Conservation (phyloP, 2,113 vertebrate species). For the Eira barbara region DNA sequence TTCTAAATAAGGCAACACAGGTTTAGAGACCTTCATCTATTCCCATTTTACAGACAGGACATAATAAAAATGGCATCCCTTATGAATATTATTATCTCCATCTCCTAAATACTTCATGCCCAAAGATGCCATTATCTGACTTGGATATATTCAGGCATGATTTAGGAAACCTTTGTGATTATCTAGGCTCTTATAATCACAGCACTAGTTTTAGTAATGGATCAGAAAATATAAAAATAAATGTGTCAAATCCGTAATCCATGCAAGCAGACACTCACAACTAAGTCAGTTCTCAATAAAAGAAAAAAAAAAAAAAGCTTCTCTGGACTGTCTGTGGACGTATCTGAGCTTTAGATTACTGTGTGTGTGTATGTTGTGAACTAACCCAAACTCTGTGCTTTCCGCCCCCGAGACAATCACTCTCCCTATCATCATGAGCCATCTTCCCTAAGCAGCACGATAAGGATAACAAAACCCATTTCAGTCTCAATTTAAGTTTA, state of each 20-base stretch:
- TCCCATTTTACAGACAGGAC: background rate
- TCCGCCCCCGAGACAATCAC: slow-evolving; percentile 39
- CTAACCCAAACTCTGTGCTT: slow-evolving; percentile 16
- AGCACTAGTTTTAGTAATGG: background rate
- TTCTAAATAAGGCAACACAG: background rate
- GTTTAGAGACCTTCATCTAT: background rate
- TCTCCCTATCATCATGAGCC: slow-evolving; percentile 21
- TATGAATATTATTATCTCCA: background rate
- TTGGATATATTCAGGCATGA: background rate
- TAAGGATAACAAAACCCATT: slow-evolving; percentile 71
- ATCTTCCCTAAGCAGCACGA: slow-evolving; percentile 31
- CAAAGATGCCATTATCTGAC: background rate
- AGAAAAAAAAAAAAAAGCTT: background rate
- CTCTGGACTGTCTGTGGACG: background rate
- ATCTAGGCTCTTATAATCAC: background rate
- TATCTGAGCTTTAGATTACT: background rate
- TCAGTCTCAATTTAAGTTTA: slow-evolving; percentile 71
- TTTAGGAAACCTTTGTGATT: background rate
- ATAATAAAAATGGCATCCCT: background rate
- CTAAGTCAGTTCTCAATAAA: background rate
- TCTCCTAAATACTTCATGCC: background rate
- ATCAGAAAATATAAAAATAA: background rate
- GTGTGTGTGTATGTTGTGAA: background rate
- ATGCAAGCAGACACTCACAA: background rate
- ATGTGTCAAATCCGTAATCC: background rate